Evolutionary conservation across 2,797 vertebrate species (phyloP).

Genomic region (Petrocephalus sullivani): DNA sequence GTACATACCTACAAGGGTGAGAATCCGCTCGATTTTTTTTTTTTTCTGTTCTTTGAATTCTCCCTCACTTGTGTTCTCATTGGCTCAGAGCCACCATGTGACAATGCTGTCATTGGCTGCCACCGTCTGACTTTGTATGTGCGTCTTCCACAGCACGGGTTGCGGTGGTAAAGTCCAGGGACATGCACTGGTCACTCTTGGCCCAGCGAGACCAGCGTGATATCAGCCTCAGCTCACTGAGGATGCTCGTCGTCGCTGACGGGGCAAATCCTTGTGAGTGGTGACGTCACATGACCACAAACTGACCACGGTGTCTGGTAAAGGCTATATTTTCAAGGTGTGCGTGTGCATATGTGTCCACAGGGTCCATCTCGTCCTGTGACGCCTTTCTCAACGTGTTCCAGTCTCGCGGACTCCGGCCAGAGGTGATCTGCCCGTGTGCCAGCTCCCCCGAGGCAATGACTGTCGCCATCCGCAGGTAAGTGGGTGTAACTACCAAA

Average conservation of each 20-base stretch:
- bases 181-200: slow-evolving; percentile 98
- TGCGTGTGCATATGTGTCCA: not conserved
- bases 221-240: slow-evolving; percentile 81
- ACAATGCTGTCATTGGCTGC: not conserved
- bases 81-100: not conserved
- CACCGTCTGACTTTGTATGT: not conserved
- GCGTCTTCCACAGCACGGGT: slow-evolving; percentile 64
- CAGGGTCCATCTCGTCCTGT: slow-evolving; percentile 97
- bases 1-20: slow-evolving; percentile 89
- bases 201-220: slow-evolving; percentile 91
- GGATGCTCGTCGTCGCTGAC: slow-evolving; percentile 90
- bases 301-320: not conserved
- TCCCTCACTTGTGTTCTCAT: not conserved
- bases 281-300: not conserved
- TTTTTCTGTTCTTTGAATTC: not conserved
- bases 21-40: not conserved
- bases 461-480: slow-evolving; percentile 93
- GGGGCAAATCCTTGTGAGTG: slow-evolving; percentile 94
- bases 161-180: slow-evolving; percentile 91
- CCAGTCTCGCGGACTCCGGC: slow-evolving; percentile 83
- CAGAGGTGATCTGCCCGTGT: slow-evolving; percentile 93
- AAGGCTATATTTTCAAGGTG: not conserved
- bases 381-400: slow-evolving; percentile 96
- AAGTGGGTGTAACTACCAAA: slow-evolving; percentile 36
- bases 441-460: slow-evolving; percentile 87